phyloP scores from a whole-genome alignment of 1,140 invertebrate genomes.

The Brachionus sp. region DNA sequence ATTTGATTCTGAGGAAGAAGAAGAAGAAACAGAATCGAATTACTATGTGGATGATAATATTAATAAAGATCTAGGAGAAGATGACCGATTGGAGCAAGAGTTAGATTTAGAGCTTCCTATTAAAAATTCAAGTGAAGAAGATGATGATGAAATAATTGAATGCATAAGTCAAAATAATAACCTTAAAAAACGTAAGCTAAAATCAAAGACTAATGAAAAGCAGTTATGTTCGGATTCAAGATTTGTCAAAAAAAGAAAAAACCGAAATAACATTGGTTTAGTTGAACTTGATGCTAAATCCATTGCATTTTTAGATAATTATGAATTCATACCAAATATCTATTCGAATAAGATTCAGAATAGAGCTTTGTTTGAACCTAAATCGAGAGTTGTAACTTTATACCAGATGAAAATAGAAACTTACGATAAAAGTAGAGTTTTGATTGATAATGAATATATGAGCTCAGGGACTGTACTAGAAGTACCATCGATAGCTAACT shows the following conservation, averaged over 20 bases:
- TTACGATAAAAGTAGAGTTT: neutral
- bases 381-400: slow-evolving; percentile 15
- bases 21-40: neutral
- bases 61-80: neutral
- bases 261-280: neutral
- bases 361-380: neutral
- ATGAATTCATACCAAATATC: slow-evolving; percentile 1
- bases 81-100: neutral
- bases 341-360: neutral
- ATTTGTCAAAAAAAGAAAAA: slow-evolving; percentile 13
- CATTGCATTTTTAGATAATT: slow-evolving; percentile 29
- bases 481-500: neutral
- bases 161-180: neutral
- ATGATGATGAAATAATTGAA: neutral
- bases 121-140: neutral
- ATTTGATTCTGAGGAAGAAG: slow-evolving; percentile 40
- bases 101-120: neutral
- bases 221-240: neutral
- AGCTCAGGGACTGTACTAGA: slow-evolving; percentile 27
- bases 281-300: slow-evolving; percentile 34
- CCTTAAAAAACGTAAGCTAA: neutral
- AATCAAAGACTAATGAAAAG: neutral
- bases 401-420: slow-evolving; percentile 7
- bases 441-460: neutral
- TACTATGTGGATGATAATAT: neutral